Percentiles rank a stretch among this genome's conserved stretches.
Conservation (phyloP, 1,140 invertebrate genomes). For the Goniozus legneri region DNA sequence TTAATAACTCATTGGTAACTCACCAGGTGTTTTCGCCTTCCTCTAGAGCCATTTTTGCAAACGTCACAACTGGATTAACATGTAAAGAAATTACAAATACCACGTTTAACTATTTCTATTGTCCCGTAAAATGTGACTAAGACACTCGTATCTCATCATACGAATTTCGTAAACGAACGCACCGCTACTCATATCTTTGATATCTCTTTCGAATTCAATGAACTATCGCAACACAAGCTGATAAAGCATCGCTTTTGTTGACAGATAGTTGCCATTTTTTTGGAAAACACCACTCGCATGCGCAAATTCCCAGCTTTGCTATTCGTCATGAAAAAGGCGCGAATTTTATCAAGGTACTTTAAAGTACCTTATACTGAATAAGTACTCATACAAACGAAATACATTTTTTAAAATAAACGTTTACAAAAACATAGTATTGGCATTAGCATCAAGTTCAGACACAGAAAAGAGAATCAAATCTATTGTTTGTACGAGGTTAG, state of each 20-base stretch:
- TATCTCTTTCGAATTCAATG: slow-evolving; percentile 1
- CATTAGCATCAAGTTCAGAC: too few species aligned
- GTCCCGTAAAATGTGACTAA: background rate
- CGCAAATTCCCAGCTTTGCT: too few species aligned
- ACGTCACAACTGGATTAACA: slow-evolving; percentile 14
- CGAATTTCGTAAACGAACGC: slow-evolving; percentile 1
- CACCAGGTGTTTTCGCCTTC: slow-evolving; percentile 63
- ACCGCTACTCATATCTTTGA: slow-evolving; percentile 4
- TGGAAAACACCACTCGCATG: slow-evolving; percentile 13
- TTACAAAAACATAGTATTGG: too few species aligned
- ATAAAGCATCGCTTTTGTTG: slow-evolving; percentile 24
- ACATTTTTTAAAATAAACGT: too few species aligned
- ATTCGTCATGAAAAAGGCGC: too few species aligned
- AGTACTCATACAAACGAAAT: too few species aligned
- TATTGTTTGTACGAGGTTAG: too few species aligned
- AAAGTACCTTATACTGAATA: too few species aligned
- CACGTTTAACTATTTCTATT: slow-evolving; percentile 11
- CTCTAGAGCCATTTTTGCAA: slow-evolving; percentile 55
- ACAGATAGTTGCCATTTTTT: slow-evolving; percentile 34
- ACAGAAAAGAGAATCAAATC: too few species aligned
- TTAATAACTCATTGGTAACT: slow-evolving; percentile 14
- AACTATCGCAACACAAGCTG: slow-evolving; percentile 8
- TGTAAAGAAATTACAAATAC: slow-evolving; percentile 1
- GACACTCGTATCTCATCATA: slow-evolving; percentile 13
- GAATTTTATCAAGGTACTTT: too few species aligned